phyloP scores from a whole-genome alignment of 2,113 vertebrate species.

The Nanorana parkeri region DNA sequence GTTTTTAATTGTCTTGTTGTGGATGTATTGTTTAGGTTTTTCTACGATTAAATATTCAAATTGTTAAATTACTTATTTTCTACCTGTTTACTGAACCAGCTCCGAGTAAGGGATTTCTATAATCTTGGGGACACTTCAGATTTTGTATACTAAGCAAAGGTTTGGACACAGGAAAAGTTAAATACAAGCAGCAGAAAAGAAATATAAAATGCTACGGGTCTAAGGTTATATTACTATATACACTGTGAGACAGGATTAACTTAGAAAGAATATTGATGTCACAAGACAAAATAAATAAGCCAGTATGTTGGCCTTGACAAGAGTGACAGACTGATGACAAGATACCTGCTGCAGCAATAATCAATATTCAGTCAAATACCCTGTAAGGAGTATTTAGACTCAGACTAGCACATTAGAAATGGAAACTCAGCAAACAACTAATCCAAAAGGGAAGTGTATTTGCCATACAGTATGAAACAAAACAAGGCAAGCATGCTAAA shows the following conservation, averaged over 20 bases:
- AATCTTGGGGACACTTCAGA: no score
- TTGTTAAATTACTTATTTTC: no score
- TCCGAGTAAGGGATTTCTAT: no score
- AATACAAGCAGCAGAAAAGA: not conserved
- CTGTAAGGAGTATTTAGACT: not conserved
- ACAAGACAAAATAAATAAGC: not conserved
- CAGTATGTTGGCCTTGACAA: not conserved
- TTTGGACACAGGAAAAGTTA: not conserved
- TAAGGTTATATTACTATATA: no score
- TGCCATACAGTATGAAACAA: no score
- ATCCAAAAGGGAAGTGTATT: not conserved
- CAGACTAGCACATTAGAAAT: not conserved
- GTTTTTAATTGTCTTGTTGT: no score
- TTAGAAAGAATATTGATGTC: not conserved
- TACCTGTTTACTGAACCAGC: no score
- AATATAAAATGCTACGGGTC: no score
- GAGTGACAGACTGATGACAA: conserved; percentile 26
- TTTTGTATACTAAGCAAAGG: no score
- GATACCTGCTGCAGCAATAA: conserved; percentile 5
- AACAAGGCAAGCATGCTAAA: not conserved
- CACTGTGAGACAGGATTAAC: not conserved
- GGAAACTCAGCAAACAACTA: not conserved
- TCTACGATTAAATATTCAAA: no score
- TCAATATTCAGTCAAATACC: conserved; percentile 8
- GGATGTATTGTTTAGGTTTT: no score